Conservation (phyloP, 2,113 vertebrate genomes). For the Albula goreensis region DNA sequence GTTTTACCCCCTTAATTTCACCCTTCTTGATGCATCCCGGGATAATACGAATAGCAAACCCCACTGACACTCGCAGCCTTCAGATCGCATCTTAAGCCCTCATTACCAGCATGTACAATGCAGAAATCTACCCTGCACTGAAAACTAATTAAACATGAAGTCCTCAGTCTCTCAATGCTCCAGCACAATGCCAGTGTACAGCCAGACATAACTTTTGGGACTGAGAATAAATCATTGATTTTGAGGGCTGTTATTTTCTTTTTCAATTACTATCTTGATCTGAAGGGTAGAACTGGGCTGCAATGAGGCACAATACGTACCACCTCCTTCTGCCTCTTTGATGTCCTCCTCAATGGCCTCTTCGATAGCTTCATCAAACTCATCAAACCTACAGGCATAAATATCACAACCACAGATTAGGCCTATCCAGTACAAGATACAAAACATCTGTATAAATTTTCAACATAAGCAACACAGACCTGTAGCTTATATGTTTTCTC, state of each 20-base stretch:
- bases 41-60: no score
- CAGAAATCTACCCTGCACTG: neutral
- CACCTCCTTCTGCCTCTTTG: slow-evolving; percentile 95
- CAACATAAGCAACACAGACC: slow-evolving; percentile 62
- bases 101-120: neutral
- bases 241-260: neutral
- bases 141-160: no score
- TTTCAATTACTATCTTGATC: neutral
- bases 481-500: slow-evolving; percentile 94
- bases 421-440: neutral
- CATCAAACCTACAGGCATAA: slow-evolving; percentile 83
- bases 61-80: no score
- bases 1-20: neutral
- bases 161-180: no score
- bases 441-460: no score
- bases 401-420: neutral
- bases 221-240: neutral
- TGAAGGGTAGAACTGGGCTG: neutral
- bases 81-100: no score
- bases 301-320: slow-evolving; percentile 56
- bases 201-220: neutral
- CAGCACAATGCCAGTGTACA: no score
- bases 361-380: slow-evolving; percentile 98
- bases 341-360: slow-evolving; percentile 98
- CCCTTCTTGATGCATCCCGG: no score